Evolutionary conservation across 2,797 vertebrate genomes (phyloP).

Genomic region (Enteromius trimaculatus): DNA sequence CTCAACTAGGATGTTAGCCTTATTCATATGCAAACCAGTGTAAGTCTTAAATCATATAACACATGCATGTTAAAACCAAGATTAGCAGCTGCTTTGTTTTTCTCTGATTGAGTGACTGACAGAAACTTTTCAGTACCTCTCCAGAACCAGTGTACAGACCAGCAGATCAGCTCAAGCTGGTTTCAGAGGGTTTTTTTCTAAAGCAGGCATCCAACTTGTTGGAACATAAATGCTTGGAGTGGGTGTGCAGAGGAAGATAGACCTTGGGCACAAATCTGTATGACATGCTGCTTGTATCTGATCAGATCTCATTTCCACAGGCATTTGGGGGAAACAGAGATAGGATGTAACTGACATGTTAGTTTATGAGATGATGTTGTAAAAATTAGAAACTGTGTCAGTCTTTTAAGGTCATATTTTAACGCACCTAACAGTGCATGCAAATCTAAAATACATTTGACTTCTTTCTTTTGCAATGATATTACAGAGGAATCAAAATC

Average conservation of each 20-base stretch:
- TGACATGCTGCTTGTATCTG: slow-evolving; percentile 10
- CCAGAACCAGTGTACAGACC: background rate
- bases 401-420: background rate
- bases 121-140: background rate
- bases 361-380: background rate
- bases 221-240: background rate
- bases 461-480: background rate
- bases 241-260: background rate
- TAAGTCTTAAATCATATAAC: background rate
- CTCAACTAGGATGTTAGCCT: background rate
- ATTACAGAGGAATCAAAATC: background rate
- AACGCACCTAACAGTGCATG: background rate
- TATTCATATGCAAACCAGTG: background rate
- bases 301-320: slow-evolving; percentile 2
- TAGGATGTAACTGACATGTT: background rate
- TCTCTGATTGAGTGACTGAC: background rate
- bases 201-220: background rate
- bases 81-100: background rate
- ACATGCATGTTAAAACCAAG: background rate
- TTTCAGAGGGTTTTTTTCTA: background rate
- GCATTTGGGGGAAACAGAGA: slow-evolving; percentile 40
- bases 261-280: slow-evolving; percentile 17
- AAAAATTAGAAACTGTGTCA: background rate
- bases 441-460: background rate
- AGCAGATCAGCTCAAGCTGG: background rate